phyloP scores from a whole-genome alignment of 2,113 vertebrate genomes.

The Channa argus region DNA sequence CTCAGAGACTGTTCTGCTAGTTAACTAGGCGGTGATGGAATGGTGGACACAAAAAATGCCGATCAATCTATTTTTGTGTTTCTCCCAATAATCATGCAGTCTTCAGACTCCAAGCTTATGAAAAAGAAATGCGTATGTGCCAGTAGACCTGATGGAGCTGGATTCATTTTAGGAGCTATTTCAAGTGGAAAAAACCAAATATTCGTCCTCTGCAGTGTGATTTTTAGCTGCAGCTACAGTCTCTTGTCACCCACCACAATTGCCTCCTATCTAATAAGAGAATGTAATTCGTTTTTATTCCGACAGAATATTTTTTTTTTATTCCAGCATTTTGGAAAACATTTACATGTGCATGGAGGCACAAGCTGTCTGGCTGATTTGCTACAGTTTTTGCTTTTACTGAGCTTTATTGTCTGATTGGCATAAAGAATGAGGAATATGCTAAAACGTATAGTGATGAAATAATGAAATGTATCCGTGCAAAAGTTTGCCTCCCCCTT shows the following conservation, averaged over 20 bases:
- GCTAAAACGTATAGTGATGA: not conserved
- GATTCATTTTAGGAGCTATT: conserved; percentile 41
- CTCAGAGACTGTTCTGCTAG: conserved; percentile 30
- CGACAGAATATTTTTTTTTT: not conserved
- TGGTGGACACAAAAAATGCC: conserved; percentile 15
- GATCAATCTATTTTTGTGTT: conserved; percentile 28
- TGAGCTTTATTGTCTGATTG: not conserved
- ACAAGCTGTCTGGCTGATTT: too few relatives aligned
- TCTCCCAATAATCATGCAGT: conserved; percentile 2
- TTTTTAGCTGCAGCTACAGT: conserved; percentile 3
- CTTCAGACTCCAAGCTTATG: conserved; percentile 19
- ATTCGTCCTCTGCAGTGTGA: conserved; percentile 24
- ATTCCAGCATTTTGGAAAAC: not conserved
- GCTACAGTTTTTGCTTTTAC: too few relatives aligned
- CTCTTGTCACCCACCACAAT: not conserved
- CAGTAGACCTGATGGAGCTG: conserved; percentile 18
- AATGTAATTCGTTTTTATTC: conserved; percentile 6
- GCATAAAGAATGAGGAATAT: not conserved
- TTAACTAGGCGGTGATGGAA: conserved; percentile 40
- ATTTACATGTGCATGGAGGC: too few relatives aligned
- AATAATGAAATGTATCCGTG: too few relatives aligned
- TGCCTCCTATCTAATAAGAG: conserved; percentile 16
- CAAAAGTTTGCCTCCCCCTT: too few relatives aligned
- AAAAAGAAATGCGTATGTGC: conserved; percentile 43
- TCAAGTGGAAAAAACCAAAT: conserved; percentile 30